Evolutionary conservation across 2,797 vertebrate genomes (phyloP).

Genomic region (Sylvilagus floridanus): DNA sequence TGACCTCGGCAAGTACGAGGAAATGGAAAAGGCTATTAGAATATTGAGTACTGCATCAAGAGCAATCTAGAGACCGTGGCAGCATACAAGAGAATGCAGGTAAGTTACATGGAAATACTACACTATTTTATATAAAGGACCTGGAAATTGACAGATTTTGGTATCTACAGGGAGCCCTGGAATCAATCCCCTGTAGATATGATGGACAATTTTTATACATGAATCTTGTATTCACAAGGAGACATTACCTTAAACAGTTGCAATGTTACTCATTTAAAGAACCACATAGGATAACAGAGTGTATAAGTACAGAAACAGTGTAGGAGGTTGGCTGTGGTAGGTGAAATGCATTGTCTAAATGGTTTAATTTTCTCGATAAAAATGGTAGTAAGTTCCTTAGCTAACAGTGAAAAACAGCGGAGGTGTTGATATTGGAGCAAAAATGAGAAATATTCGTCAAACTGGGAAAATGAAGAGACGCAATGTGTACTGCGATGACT

Average conservation of each 20-base stretch:
- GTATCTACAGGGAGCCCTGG: background rate
- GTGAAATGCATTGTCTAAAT: background rate
- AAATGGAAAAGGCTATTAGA: background rate
- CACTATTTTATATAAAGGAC: background rate
- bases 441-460: slow-evolving; percentile 24
- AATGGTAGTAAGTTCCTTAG: background rate
- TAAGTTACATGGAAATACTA: background rate
- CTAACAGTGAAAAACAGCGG: background rate
- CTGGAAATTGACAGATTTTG: background rate
- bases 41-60: background rate
- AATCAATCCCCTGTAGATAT: background rate
- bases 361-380: slow-evolving; percentile 42
- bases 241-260: background rate
- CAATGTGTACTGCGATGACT: background rate
- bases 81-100: too few species aligned
- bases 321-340: background rate
- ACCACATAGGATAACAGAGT: background rate
- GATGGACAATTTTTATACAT: background rate
- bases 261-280: background rate
- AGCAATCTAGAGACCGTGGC: too few species aligned
- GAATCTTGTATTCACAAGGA: background rate
- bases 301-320: background rate
- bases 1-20: background rate
- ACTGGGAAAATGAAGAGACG: background rate
- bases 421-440: background rate